These are phyloP conservation scores for Empidonax traillii DNA, from an alignment of 2,113 vertebrate species.

Conservation along the genomic window DNA sequence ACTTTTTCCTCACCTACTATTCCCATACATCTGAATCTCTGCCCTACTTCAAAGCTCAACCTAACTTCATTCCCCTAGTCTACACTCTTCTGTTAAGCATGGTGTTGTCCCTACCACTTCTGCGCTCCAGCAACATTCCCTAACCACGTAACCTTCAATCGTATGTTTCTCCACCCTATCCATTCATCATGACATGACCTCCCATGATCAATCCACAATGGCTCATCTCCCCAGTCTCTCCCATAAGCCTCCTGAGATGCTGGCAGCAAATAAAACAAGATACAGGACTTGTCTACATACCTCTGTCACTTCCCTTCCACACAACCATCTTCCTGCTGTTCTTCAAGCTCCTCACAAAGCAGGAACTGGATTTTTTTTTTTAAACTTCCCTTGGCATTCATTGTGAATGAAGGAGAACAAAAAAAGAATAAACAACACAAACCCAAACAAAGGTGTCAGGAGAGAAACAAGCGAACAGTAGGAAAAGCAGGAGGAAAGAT, in stretches of 20 bases:
- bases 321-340: not conserved
- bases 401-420: not conserved
- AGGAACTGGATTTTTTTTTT: not conserved
- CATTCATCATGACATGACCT: rapidly evolving
- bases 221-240: not conserved
- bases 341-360: not conserved
- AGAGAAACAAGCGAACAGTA: not conserved
- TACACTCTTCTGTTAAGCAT: not conserved
- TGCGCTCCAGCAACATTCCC: not conserved
- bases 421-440: not conserved
- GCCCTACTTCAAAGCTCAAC: not conserved
- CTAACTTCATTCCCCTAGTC: not conserved
- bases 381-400: not conserved
- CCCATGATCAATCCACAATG: not conserved
- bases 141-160: rapidly evolving
- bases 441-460: not conserved
- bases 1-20: not conserved
- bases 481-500: not conserved
- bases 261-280: not conserved
- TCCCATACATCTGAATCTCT: not conserved
- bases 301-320: not conserved
- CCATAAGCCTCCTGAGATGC: not conserved
- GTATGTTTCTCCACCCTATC: not conserved
- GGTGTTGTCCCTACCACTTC: rapidly evolving
- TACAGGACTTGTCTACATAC: not conserved